phyloP scores from a whole-genome alignment of 2,888 invertebrate genomes.

The Lithophane ornitopus region DNA sequence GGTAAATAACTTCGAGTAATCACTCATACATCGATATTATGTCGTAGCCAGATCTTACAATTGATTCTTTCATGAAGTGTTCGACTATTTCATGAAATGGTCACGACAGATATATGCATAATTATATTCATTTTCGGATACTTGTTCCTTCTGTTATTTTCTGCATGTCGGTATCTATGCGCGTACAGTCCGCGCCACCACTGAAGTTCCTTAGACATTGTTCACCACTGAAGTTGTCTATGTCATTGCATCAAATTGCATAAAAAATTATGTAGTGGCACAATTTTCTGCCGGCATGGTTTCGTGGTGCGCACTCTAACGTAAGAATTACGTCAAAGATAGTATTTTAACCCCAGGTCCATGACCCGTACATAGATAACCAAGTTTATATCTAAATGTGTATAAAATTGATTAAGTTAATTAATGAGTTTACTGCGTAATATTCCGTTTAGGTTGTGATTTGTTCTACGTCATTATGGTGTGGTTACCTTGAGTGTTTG shows the following conservation, averaged over 20 bases:
- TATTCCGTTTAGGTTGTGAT: neutral
- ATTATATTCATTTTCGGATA: neutral
- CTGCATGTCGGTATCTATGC: neutral
- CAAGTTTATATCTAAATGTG: slow-evolving; percentile 19
- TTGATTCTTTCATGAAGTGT: no score
- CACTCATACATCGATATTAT: neutral
- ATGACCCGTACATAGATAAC: slow-evolving; percentile 29
- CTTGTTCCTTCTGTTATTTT: neutral
- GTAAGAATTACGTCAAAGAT: slow-evolving; percentile 19
- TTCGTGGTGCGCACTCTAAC: neutral
- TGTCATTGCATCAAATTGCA: no score
- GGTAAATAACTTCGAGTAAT: neutral
- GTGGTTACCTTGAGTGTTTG: neutral
- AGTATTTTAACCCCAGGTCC: slow-evolving; percentile 16
- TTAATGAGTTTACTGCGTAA: slow-evolving; percentile 2
- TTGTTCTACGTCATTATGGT: neutral
- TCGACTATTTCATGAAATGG: no score
- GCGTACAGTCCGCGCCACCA: neutral
- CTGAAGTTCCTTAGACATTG: no score
- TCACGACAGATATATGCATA: no score
- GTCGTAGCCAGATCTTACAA: no score
- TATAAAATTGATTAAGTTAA: slow-evolving; percentile 26
- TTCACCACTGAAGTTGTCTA: no score
- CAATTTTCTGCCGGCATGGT: no score
- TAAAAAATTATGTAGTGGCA: no score